phyloP scores from a whole-genome alignment of 2,888 invertebrate species.

The Calameuta filiformis region DNA sequence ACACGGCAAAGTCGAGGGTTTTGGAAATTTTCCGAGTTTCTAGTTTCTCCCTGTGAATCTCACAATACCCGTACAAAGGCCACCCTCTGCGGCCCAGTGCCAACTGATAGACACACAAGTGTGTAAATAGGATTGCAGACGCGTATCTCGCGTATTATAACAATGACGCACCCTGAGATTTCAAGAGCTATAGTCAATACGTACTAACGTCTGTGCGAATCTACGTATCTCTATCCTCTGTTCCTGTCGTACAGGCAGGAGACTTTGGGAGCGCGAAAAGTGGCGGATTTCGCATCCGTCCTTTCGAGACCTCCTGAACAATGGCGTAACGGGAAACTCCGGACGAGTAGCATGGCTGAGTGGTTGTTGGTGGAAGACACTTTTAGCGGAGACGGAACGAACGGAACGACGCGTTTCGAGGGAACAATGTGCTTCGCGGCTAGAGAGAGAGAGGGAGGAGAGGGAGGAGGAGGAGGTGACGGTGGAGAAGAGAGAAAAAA shows the following conservation, averaged over 20 bases:
- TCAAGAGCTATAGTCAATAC: neutral
- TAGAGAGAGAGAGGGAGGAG: neutral
- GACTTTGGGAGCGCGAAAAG: neutral
- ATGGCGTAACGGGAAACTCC: slow-evolving; percentile 40
- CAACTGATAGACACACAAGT: neutral
- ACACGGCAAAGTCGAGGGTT: neutral
- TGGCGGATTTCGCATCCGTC: slow-evolving; percentile 6
- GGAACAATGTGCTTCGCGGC: neutral
- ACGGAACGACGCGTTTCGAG: slow-evolving; percentile 2
- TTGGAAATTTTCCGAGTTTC: neutral
- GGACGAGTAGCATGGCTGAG: slow-evolving; percentile 32
- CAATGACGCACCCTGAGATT: neutral
- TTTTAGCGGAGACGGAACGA: slow-evolving; percentile 31
- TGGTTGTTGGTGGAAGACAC: slow-evolving; percentile 42
- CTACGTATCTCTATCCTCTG: neutral
- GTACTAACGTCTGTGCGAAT: neutral
- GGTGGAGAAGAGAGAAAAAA: slow-evolving; percentile 38
- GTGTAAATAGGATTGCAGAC: neutral
- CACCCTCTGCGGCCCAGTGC: neutral
- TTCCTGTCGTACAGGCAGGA: neutral
- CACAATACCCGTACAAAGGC: neutral
- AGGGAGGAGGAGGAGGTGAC: slow-evolving; percentile 5
- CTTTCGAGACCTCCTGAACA: slow-evolving; percentile 31
- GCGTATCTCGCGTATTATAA: neutral
- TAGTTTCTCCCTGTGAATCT: neutral